Evolutionary conservation across 1,140 invertebrate genomes (phyloP), one percentile per base, ranked within the genome.

Genomic region (Cylas formicarius): DNA sequence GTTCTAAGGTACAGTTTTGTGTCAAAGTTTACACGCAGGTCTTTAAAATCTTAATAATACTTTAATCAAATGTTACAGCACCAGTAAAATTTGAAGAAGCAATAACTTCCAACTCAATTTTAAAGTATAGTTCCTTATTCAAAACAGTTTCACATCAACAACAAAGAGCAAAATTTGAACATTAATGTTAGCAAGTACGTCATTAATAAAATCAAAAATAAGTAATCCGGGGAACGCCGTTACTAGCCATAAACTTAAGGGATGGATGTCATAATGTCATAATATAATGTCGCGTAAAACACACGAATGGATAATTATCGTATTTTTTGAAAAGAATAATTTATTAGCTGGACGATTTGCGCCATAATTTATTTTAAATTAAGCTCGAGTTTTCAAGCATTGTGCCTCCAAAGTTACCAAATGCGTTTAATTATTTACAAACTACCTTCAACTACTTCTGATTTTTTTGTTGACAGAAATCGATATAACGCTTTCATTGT

Each of bases 361-460:
- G 34, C 16, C 3, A 22, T 36, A 36, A 36, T 36, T 36, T 36
- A 36, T 36, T 36, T 36, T 36, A 36, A 36, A 36, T 20, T 36
- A 36, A 19, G 22, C 16, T 6, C 20, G 3, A 22, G 7, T 36
- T 19, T 19, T 21, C 19, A 36, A 23, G 24, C 13, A 14, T 36
- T 22, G 20, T n/a, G 34, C 24, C 24, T 35, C 9, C 17, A 18
- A 36, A 36, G 24, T 21, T 36, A 36, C 24, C 13, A 22, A 23
- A 36, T 36, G 21, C 21, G 3, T 16, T 21, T 13, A n/a, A 36
- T 21, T 36, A 36, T 36, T 36, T 18, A 36, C n/a, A n/a, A n/a
- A n/a, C n/a, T 22, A 11, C 24, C 20, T 4, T 6, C 19, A 36
- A 36, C 11, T 6, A 9, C 16, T 4, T 21, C 16, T 7, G 4